Evolutionary conservation across 2,797 vertebrate genomes (phyloP), one percentile per base, ranked within the genome.

Genomic region (Sebastiscus tertius): DNA sequence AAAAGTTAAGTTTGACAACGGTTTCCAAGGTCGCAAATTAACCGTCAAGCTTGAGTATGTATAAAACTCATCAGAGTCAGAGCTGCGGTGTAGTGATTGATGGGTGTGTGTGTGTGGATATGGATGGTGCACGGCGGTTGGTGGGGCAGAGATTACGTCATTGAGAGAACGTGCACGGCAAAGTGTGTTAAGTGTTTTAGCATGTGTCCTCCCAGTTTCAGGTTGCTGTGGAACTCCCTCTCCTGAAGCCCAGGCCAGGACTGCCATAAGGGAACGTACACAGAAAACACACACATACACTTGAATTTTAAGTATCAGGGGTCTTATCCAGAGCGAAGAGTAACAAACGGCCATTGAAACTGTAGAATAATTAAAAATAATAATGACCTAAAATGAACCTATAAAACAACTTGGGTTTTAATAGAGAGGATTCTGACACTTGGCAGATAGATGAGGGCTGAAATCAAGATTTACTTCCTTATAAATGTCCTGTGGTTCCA

Each of bases 381-480:
- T 20, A 70, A 22, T 70, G 39, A 55, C 8, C n/a, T 39, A n/a
- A 22, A 65, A 29, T 11, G 39, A 20, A 27, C 46, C 3, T 3
- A 39, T 73, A 70, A 81, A 66, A 66, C 46, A 71, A 67, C 59
- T 29, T 29, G 7, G 7, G n/a, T 8, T 69, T 46, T 11, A 22
- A n/a, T 1, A 20, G 24, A 24, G 10, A 14, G 31, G 55, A 27
- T 55, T 70, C 36, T 62, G 46, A 71, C 33, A 33, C 31, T 13
- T 49, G 34, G 42, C 8, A 49, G 6, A 72, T 56, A 49, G 18
- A 49, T 4, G 49, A 69, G 4, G 58, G 56, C 56, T 49, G 14
- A 66, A 75, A 72, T 64, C n/a, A 55, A 55, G 62, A 81, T 82
- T 82, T 80, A 79, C 60, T 54, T 8, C n/a, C 27, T 34, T 13